A percentile compares a stretch with the other conserved stretches of the same genome.
phyloP scores from a whole-genome alignment of 2,888 invertebrate species.

The Lepidochrysops patricia region DNA sequence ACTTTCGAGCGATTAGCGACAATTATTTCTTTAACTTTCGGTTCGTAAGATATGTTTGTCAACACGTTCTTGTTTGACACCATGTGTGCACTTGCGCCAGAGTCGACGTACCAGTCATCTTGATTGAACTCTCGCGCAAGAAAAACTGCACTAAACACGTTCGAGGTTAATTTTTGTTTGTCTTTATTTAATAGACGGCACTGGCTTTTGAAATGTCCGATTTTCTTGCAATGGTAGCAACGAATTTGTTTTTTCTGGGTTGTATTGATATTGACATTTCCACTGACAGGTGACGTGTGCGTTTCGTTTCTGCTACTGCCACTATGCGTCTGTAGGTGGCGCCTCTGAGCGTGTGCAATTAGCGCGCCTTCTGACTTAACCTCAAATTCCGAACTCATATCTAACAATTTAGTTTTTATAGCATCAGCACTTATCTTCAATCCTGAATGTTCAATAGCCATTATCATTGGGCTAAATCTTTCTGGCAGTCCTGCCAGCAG shows the following conservation, averaged over 20 bases:
- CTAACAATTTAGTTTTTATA: slow-evolving; percentile 25
- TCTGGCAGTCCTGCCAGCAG: slow-evolving; percentile 24
- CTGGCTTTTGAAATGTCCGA: slow-evolving; percentile 23
- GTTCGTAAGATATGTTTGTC: slow-evolving; percentile 17
- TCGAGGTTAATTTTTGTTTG: background rate
- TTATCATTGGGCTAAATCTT: slow-evolving; percentile 23
- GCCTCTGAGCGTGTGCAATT: too few species aligned
- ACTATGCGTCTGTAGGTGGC: too few species aligned
- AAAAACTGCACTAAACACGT: slow-evolving; percentile 2
- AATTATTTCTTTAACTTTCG: slow-evolving; percentile 6
- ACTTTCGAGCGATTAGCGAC: slow-evolving; percentile 13
- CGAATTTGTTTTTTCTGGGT: slow-evolving; percentile 9
- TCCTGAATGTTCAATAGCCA: too few species aligned
- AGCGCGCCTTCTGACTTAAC: too few species aligned
- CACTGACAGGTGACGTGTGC: slow-evolving; percentile 3
- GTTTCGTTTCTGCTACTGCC: background rate
- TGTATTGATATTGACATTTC: slow-evolving; percentile 21
- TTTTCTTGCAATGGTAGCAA: slow-evolving; percentile 25
- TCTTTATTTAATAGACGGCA: slow-evolving; percentile 13
- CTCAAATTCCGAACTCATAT: slow-evolving; percentile 19
- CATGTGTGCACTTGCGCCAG: slow-evolving; percentile 24
- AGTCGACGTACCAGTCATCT: slow-evolving; percentile 25
- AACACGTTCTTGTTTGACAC: slow-evolving; percentile 22
- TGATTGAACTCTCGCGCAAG: slow-evolving; percentile 18
- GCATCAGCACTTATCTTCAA: slow-evolving; percentile 22